Conservation (phyloP, 2,113 vertebrate species). For the Callopanchax toddi region DNA sequence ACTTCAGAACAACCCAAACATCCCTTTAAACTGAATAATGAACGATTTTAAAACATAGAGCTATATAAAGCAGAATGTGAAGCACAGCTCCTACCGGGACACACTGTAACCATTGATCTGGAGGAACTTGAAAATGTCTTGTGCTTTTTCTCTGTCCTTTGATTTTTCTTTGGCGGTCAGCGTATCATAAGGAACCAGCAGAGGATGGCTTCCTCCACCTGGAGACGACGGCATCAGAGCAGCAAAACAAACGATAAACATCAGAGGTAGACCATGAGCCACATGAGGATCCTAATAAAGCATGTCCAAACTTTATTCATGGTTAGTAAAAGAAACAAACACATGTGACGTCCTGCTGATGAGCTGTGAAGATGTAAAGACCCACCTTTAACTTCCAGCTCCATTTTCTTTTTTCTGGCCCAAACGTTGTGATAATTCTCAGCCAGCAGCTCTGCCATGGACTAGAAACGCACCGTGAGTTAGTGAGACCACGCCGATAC, state of each 20-base stretch:
- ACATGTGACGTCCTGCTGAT: too few species aligned
- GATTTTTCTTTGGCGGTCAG: conserved; percentile 97
- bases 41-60: too few species aligned
- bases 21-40: too few species aligned
- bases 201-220: conserved; percentile 94
- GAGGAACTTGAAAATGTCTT: conserved; percentile 95
- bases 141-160: conserved; percentile 93
- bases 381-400: conserved; percentile 97
- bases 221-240: conserved; percentile 17
- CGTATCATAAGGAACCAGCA: conserved; percentile 95
- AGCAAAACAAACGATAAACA: too few species aligned
- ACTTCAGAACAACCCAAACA: too few species aligned
- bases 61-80: background rate
- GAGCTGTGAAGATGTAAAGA: conserved; percentile 5
- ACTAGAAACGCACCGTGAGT: conserved; percentile 73
- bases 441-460: conserved; percentile 96
- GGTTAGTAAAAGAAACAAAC: too few species aligned
- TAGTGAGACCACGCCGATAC: background rate
- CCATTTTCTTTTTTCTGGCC: conserved; percentile 95
- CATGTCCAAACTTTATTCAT: too few species aligned
- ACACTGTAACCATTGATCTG: conserved; percentile 95
- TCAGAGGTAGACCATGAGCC: too few species aligned
- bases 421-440: conserved; percentile 98
- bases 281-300: too few species aligned
- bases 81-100: conserved; percentile 81